Evolutionary conservation across 2,113 vertebrate genomes (phyloP).

Genomic region (Forbesichthys papilliferus): DNA sequence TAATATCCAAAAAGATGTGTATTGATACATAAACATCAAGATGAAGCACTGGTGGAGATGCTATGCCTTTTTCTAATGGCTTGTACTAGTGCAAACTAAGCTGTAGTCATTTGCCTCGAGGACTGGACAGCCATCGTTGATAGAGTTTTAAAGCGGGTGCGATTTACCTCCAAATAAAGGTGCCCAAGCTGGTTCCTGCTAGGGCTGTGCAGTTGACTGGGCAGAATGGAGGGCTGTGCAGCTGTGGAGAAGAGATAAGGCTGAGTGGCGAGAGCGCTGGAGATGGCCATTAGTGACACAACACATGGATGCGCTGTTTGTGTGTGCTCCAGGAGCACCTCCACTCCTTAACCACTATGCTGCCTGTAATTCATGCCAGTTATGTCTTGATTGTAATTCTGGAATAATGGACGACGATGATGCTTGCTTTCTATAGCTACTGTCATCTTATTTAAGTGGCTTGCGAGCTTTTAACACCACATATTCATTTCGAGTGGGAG

Average conservation of each 20-base stretch:
- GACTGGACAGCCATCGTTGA: background rate
- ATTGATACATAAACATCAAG: too few species aligned
- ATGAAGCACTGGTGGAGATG: too few species aligned
- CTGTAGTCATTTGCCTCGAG: background rate
- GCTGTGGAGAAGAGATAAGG: slow-evolving; percentile 64
- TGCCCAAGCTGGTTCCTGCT: slow-evolving; percentile 27
- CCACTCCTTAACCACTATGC: slow-evolving; percentile 24
- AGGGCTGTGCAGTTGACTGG: slow-evolving; percentile 37
- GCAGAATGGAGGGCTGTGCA: slow-evolving; percentile 37
- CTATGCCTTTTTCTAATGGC: too few species aligned
- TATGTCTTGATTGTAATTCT: too few species aligned
- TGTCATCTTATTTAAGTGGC: too few species aligned
- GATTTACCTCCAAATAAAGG: slow-evolving; percentile 6
- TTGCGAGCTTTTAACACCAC: too few species aligned
- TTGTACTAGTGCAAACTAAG: too few species aligned
- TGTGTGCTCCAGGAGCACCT: slow-evolving; percentile 13
- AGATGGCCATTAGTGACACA: slow-evolving; percentile 46
- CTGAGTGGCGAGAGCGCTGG: slow-evolving; percentile 22
- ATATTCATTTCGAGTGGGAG: too few species aligned
- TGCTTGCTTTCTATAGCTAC: too few species aligned
- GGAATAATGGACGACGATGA: too few species aligned
- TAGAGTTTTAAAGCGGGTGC: slow-evolving; percentile 1
- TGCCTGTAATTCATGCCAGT: background rate
- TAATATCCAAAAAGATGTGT: too few species aligned
- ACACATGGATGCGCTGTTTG: slow-evolving; percentile 48